phyloP scores from a whole-genome alignment of 53 echinoderm and acorn worm species.

The Hippasteria phrygiana region DNA sequence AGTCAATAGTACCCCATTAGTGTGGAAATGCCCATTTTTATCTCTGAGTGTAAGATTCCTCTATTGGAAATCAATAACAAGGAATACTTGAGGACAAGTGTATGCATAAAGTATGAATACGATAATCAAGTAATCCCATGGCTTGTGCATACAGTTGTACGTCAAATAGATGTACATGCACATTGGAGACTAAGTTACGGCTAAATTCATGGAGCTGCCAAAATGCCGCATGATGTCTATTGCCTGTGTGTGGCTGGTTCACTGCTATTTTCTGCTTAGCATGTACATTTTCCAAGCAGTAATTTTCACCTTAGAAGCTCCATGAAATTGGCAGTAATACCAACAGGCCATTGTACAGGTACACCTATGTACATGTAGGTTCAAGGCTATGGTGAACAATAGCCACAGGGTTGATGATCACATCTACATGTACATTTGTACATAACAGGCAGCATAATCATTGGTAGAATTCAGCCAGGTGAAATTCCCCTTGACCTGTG shows the following conservation, averaged over 20 bases:
- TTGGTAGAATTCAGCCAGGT: too few relatives aligned
- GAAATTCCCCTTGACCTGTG: too few relatives aligned
- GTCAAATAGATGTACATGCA: neutral
- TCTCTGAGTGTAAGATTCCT: neutral
- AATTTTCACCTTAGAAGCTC: too few relatives aligned
- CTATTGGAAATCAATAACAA: constrained; percentile 36
- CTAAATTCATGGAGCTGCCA: too few relatives aligned
- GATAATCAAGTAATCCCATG: neutral
- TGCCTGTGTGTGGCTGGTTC: too few relatives aligned
- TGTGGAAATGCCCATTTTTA: too few relatives aligned
- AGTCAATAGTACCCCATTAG: neutral
- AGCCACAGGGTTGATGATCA: neutral
- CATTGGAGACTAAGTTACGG: neutral
- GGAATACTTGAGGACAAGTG: neutral
- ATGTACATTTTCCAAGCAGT: too few relatives aligned
- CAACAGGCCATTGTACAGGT: neutral
- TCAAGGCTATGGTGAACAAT: constrained; percentile 4
- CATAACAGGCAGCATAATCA: too few relatives aligned
- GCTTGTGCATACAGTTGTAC: neutral
- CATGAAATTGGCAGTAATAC: too few relatives aligned
- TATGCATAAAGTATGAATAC: neutral
- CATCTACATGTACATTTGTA: too few relatives aligned
- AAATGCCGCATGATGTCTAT: too few relatives aligned
- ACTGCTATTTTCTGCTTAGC: too few relatives aligned
- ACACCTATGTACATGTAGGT: neutral